phyloP scores from a whole-genome alignment of 2,113 vertebrate species.

The Bostrychus sinensis region DNA sequence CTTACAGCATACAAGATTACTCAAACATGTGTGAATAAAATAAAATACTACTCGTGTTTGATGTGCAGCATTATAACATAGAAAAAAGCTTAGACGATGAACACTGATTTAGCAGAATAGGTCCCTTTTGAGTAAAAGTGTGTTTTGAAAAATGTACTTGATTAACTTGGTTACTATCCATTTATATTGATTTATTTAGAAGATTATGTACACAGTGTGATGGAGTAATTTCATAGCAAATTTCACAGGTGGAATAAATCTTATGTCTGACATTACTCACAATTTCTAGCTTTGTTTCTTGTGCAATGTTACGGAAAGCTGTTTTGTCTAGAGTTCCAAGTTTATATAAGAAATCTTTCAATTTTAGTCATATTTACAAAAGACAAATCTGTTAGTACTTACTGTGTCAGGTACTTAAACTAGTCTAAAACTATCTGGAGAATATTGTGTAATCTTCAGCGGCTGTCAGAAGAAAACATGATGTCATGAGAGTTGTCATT shows the following conservation, averaged over 20 bases:
- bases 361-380: neutral
- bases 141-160: too few relatives aligned
- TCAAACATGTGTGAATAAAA: too few relatives aligned
- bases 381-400: neutral
- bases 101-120: too few relatives aligned
- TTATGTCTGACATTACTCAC: slow-evolving; percentile 44
- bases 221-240: slow-evolving; percentile 49
- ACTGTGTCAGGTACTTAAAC: neutral
- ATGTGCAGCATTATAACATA: too few relatives aligned
- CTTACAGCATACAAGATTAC: too few relatives aligned
- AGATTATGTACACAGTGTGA: slow-evolving; percentile 21
- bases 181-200: too few relatives aligned
- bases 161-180: too few relatives aligned
- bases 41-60: too few relatives aligned
- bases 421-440: neutral
- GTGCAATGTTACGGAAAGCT: slow-evolving; percentile 39
- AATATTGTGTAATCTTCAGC: neutral
- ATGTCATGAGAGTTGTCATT: slow-evolving; percentile 2
- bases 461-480: neutral
- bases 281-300: slow-evolving; percentile 41
- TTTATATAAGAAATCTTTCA: neutral
- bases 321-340: neutral
- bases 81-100: too few relatives aligned
- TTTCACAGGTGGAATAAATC: slow-evolving; percentile 63
- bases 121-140: too few relatives aligned